Evolutionary conservation across 2,797 vertebrate species (phyloP), one percentile per base, ranked within the genome.

Genomic region (Picus viridis): DNA sequence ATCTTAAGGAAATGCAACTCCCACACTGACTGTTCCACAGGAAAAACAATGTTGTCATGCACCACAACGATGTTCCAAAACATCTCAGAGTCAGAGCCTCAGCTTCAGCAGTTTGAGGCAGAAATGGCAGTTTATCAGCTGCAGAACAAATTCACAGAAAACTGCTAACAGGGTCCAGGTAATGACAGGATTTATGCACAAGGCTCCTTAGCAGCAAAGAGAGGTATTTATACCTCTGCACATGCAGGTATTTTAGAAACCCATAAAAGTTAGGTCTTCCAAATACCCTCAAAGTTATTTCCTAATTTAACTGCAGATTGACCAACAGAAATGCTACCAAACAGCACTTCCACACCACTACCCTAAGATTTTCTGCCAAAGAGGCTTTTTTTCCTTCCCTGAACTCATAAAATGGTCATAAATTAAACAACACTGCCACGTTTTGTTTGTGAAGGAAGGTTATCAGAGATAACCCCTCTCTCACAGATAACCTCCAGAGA

Each of bases 1-100:
- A 12, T 95, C 89, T 71, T 84, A 83, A 94, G 89, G 94, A 95
- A 96, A 84, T 19, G 59, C 92, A 92, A 95, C 95, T 96, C 96
- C 93, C 83, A 94, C 95, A 90, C 90, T 16, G 74, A 92, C 85
- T 90, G 92, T 69, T 86, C 41, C 1, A 67, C 77, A 88, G 89
- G 89, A 95, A 95, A 95, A 96, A 80, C 91, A 80, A 58, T 8
- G 88, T 61, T 88, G 95, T 95, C 95, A 96, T 45, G 74, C 93
- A 96, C 93, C 83, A 56, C 68, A 5, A 36, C 1, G 0, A 58
- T 53, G 83, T 45, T 92, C 90, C 94, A 95, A 92, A 95, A 91
- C 83, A 92, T 11, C 71, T 71, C 87, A 18, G 18, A 72, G 30
- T 63, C 79, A 89, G 72, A 53, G 36, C 73, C 68, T 75, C 57